Percentiles rank a stretch among this genome's conserved stretches.
Conservation (phyloP, 2,888 invertebrate genomes). For the Noctuana brunneofusca region DNA sequence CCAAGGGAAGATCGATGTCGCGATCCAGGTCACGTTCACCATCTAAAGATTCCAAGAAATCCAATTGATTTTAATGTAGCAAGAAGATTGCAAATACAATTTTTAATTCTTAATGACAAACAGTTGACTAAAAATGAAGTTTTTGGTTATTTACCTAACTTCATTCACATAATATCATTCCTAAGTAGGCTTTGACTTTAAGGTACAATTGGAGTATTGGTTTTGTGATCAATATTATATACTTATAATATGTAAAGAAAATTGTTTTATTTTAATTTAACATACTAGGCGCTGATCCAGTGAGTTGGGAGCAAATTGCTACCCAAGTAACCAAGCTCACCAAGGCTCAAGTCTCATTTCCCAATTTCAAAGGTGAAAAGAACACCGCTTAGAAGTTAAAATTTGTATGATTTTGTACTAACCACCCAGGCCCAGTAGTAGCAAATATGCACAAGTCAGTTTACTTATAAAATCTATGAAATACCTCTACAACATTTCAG, state of each 20-base stretch:
- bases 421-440: no score
- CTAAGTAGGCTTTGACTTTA: constrained; percentile 53
- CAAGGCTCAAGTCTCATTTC: no score
- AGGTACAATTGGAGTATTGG: constrained; percentile 57
- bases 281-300: no score
- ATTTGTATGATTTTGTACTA: no score
- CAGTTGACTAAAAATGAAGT: constrained; percentile 29
- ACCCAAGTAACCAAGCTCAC: no score
- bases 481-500: no score
- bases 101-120: constrained; percentile 23
- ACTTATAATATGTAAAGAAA: constrained; percentile 44
- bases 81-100: constrained; percentile 18
- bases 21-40: constrained; percentile 76
- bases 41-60: constrained; percentile 79
- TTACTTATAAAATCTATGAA: no score
- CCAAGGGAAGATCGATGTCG: constrained; percentile 76
- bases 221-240: constrained; percentile 69
- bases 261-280: constrained; percentile 9
- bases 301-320: no score
- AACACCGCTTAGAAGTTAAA: no score
- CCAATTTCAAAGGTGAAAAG: no score
- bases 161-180: constrained; percentile 57
- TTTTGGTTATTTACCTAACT: constrained; percentile 10
- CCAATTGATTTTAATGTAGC: constrained; percentile 54
- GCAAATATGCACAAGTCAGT: no score